Conservation (phyloP, 2,797 vertebrate species). For the Buphagus erythrorhynchus region DNA sequence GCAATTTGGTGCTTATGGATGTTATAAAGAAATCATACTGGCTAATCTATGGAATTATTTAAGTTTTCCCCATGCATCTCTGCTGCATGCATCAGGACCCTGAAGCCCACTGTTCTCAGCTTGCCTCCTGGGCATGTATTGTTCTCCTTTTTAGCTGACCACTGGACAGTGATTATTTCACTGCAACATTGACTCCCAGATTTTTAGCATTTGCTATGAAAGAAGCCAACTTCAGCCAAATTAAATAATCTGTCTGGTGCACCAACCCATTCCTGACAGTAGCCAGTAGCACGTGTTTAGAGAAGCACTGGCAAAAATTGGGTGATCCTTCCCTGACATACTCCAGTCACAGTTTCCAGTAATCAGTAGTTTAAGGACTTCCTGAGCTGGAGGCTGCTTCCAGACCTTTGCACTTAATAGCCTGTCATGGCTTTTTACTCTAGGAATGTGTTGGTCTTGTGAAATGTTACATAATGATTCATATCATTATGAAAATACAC, state of each 20-base stretch:
- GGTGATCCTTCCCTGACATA: neutral
- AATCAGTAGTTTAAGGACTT: slow-evolving; percentile 44
- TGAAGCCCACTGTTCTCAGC: neutral
- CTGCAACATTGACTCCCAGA: neutral
- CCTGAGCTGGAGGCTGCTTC: slow-evolving; percentile 24
- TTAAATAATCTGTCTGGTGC: neutral
- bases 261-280: neutral
- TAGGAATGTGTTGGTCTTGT: slow-evolving; percentile 48
- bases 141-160: neutral
- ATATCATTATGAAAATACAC: no score
- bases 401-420: slow-evolving; percentile 45
- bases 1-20: neutral
- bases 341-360: slow-evolving; percentile 36
- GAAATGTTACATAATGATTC: no score
- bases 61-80: neutral
- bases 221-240: neutral
- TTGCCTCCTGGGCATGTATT: neutral
- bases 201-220: neutral
- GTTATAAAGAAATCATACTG: neutral
- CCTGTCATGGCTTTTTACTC: slow-evolving; percentile 39
- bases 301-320: neutral
- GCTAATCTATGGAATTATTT: neutral
- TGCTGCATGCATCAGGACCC: neutral
- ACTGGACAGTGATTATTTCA: neutral
- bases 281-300: neutral